phyloP scores from a whole-genome alignment of 2,797 vertebrate genomes.

The Sebastes trivittatus region DNA sequence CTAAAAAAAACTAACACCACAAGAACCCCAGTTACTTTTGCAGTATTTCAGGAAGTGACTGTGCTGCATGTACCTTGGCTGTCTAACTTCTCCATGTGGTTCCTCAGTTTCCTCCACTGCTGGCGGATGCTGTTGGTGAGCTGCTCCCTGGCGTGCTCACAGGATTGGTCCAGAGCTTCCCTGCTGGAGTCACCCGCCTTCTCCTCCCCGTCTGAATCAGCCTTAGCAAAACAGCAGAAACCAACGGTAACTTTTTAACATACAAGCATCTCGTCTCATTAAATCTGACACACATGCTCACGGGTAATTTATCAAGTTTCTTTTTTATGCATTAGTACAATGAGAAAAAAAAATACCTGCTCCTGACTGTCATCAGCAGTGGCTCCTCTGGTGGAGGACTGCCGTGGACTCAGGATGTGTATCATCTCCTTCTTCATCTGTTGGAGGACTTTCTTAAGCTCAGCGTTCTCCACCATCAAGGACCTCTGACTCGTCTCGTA shows the following conservation, averaged over 20 bases:
- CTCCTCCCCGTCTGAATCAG: conserved; percentile 88
- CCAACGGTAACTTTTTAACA: neutral
- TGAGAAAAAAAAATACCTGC: conserved; percentile 73
- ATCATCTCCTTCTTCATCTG: conserved; percentile 99
- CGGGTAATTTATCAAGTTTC: neutral
- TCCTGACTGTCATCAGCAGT: conserved; percentile 84
- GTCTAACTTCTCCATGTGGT: conserved; percentile 92
- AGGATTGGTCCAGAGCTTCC: conserved; percentile 91
- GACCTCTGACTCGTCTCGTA: conserved; percentile 91
- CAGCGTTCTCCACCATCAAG: conserved; percentile 92
- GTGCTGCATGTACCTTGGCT: conserved; percentile 85
- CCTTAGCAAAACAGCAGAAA: conserved; percentile 69
- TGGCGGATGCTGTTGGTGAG: conserved; percentile 96
- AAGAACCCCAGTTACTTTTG: neutral
- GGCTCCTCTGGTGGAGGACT: conserved; percentile 82
- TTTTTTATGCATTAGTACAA: neutral
- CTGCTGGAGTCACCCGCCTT: conserved; percentile 85
- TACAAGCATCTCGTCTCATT: neutral
- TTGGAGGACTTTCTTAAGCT: conserved; percentile 96
- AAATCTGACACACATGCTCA: neutral
- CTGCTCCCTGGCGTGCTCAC: conserved; percentile 92
- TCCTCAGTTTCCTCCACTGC: conserved; percentile 96
- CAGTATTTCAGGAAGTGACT: neutral
- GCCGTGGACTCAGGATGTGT: conserved; percentile 89
- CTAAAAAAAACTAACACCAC: neutral